Base-by-base conservation (phyloP, 2,113 vertebrate genomes). In the Microcebus griseorufus region DNA sequence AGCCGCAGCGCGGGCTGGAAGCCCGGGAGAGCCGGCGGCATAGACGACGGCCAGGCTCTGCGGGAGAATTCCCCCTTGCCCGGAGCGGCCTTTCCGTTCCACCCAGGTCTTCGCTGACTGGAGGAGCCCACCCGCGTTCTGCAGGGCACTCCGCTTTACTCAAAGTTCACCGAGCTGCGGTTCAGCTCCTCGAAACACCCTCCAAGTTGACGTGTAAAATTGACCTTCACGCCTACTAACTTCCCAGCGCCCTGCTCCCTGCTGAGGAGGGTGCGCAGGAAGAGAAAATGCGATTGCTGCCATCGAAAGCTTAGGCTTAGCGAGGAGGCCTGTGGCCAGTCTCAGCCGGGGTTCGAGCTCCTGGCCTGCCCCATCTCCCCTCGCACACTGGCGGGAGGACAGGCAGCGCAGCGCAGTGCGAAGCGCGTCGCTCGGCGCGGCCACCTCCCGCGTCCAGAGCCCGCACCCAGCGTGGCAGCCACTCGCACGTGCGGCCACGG, bases 391-490 rank as follows among this genome's bases (percentile, higher is more conserved):
- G 12, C 45, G 25, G 62, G 16, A 84, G 42, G 17, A 75, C 23
- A 20, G 39, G 32, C 16, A 83, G 2, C 10, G 22, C 27, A 0
- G 22, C 51, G 12, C 39, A 76, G 18, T 8, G 55, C 20, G 78
- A 78, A 76, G 39, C 2, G 0, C 20, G 1, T 58, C 76, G 3
- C 55, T 2, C 17, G 12, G 14, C n/a, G 23, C 23, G 18, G 45
- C 55, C 39, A 53, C 11, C 32, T 72, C 39, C 29, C 23, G 8
- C 5, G n/a, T 23, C 45, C 18, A 86, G 32, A 81, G 67, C 32
- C 5, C 1, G 6, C 0, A 0, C 55, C 29, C 53, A 37, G 0
- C 3, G 0, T 51, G 42, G 37, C 22, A 45, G 65, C 58, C 20
- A 20, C 18, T 2, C 25, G 70, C 22, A n/a, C 9, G 0, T 6